Evolutionary conservation across 2,797 vertebrate species (phyloP), one percentile per base, ranked within the genome.

Genomic region (Cuculus canorus): DNA sequence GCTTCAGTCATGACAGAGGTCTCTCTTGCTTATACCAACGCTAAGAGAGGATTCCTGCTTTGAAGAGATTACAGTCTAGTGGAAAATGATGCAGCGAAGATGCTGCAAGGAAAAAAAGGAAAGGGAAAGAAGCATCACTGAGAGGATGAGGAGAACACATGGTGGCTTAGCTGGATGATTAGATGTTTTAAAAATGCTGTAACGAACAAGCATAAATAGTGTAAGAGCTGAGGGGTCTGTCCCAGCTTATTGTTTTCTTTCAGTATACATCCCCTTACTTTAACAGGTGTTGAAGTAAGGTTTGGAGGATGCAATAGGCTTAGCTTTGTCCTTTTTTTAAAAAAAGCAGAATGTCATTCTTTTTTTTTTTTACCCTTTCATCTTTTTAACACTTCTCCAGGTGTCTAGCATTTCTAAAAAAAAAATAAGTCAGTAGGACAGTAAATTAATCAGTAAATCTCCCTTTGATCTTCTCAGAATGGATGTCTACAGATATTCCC

Each of bases 381-480:
- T 94, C 83, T 95, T 94, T 92, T 93, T 84, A 91, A 80, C 81
- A 93, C 88, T 47, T 80, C 85, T 93, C 73, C 52, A 73, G 80
- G 85, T 86, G 90, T 73, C 73, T 90, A 75, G 77, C 90, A 86
- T 88, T 82, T 90, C 87, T 78, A 21, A 28, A 28, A 52, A 96
- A 84, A 88, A 91, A 92, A 76, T 47, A 79, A 88, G 83, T 88
- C 88, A 92, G 86, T 90, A 92, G 86, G 75, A 84, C 88, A 96
- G 86, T 48, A 94, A 90, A 92, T 85, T 90, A 83, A 92, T 88
- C 88, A 73, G 80, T 54, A 91, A 84, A 77, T 27, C 52, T 95
- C 64, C 50, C 78, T 96, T 97, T 96, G 88, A 96, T 97, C 66
- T 92, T 45, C 69, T 92, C 47, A 57, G 78, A 92, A 87, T 85